Evolutionary conservation across 2,888 invertebrate species (phyloP).

Genomic region (Tipula unca): DNA sequence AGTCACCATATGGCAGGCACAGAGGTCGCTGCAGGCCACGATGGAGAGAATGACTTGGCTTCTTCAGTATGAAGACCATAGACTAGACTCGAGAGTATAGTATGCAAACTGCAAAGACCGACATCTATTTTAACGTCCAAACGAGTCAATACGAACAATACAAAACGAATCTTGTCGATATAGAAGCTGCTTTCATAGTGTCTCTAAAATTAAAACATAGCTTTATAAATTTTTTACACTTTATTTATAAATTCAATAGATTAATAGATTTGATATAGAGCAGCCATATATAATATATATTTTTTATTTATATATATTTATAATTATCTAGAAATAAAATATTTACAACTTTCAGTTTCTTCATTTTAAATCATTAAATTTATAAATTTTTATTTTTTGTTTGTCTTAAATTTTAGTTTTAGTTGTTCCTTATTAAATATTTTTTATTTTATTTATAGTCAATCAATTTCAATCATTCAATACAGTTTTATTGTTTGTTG

Average conservation of each 20-base stretch:
- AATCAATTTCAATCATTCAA: neutral
- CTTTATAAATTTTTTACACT: conserved; percentile 15
- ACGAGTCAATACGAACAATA: too few species aligned
- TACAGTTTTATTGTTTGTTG: neutral
- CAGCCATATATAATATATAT: conserved; percentile 18
- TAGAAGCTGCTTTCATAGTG: too few species aligned
- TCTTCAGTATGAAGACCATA: too few species aligned
- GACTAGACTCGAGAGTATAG: too few species aligned
- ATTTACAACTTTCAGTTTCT: conserved; percentile 1
- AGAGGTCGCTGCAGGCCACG: too few species aligned
- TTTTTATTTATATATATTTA: conserved; percentile 15
- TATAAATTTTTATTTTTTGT: neutral
- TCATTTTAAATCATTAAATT: neutral
- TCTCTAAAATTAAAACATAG: neutral
- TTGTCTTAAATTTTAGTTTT: neutral
- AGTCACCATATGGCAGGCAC: too few species aligned
- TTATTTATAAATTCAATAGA: conserved; percentile 20
- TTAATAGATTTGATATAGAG: conserved; percentile 19
- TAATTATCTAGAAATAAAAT: conserved; percentile 20
- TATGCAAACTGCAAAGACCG: too few species aligned
- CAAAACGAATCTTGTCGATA: too few species aligned
- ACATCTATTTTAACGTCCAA: too few species aligned
- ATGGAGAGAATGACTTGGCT: too few species aligned
- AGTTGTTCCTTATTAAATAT: neutral
- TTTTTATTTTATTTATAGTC: neutral